Conservation (phyloP, 1,140 invertebrate genomes). For the Drosophila repletoides region DNA sequence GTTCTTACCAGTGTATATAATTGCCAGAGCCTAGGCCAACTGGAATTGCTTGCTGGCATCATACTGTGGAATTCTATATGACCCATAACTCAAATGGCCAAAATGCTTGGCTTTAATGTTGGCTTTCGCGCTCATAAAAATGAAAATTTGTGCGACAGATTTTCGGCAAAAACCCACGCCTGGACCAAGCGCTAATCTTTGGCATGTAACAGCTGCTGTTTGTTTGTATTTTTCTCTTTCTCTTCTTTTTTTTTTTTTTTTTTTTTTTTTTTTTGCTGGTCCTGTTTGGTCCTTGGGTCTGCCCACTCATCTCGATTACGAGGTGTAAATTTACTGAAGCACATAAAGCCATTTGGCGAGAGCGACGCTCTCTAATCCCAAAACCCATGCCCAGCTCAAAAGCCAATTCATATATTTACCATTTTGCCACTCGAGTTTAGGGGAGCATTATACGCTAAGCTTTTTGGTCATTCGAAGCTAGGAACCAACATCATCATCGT, state of each 20-base stretch:
- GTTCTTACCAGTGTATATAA: conserved; percentile 53
- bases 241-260: neutral
- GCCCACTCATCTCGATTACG: conserved; percentile 78
- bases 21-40: conserved; percentile 42
- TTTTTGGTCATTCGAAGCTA: conserved; percentile 56
- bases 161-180: conserved; percentile 41
- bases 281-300: conserved; percentile 21
- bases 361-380: conserved; percentile 26
- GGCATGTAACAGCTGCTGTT: conserved; percentile 63
- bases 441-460: conserved; percentile 71
- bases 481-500: conserved; percentile 5
- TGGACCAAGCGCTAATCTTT: conserved; percentile 57
- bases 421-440: conserved; percentile 55
- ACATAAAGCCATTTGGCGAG: conserved; percentile 75
- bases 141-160: conserved; percentile 78
- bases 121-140: conserved; percentile 60
- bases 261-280: conserved; percentile 2
- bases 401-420: conserved; percentile 79
- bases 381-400: conserved; percentile 58
- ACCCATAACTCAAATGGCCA: conserved; percentile 45
- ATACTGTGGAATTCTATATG: neutral
- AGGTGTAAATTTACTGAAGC: conserved; percentile 79
- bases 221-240: neutral
- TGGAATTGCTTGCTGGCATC: neutral
- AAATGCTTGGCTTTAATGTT: conserved; percentile 45